phyloP scores from a whole-genome alignment of 2,888 invertebrate species.

The Pogonocherus hispidulus region DNA sequence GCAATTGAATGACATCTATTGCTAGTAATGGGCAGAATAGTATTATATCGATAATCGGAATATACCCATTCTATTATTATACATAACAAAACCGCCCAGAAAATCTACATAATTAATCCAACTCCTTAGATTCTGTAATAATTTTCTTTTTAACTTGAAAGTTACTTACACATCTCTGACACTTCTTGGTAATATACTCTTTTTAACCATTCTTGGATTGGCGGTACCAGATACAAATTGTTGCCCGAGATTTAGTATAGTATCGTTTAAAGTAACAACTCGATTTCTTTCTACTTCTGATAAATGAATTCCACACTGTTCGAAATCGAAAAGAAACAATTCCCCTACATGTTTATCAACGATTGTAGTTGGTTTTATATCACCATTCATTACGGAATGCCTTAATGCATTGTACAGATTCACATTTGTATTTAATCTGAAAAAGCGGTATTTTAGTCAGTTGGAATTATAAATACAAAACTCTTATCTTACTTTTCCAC shows the following conservation, averaged over 20 bases:
- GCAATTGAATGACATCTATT: no score
- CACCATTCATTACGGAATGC: conserved; percentile 79
- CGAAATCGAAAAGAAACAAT: conserved; percentile 96
- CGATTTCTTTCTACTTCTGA: conserved; percentile 78
- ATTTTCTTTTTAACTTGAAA: no score
- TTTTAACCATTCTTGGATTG: conserved; percentile 77
- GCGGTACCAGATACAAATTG: conserved; percentile 84
- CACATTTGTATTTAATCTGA: conserved; percentile 86
- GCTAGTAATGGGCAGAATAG: no score
- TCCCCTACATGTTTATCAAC: conserved; percentile 90
- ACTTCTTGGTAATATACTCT: conserved; percentile 78
- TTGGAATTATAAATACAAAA: conserved; percentile 55
- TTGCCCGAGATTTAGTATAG: conserved; percentile 84
- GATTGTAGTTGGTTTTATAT: conserved; percentile 75
- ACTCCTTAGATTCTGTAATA: no score
- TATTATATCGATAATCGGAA: no score
- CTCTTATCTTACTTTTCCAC: conserved; percentile 86
- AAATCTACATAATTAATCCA: no score
- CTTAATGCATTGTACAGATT: conserved; percentile 85
- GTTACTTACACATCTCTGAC: conserved; percentile 76
- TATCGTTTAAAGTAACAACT: conserved; percentile 90
- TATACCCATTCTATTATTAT: no score
- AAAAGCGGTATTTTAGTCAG: not conserved
- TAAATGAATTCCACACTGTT: conserved; percentile 97
- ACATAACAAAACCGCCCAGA: no score